phyloP scores from a whole-genome alignment of 1,140 invertebrate genomes.

The Brachionus calyciflorus region DNA sequence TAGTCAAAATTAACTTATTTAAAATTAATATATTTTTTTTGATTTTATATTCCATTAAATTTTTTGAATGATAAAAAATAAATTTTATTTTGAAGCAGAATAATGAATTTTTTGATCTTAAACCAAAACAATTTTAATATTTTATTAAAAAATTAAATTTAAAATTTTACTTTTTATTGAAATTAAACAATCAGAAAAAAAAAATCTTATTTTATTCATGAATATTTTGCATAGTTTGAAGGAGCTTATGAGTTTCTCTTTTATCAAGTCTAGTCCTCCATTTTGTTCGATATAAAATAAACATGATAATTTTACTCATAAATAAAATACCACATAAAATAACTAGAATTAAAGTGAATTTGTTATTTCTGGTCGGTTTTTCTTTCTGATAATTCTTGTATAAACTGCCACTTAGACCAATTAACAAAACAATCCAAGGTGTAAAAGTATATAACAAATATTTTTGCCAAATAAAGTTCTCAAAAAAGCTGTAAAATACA shows the following conservation, averaged over 20 bases:
- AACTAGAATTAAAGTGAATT: neutral
- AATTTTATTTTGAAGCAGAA: no score
- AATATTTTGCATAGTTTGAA: conserved; percentile 22
- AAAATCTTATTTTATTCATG: no score
- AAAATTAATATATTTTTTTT: no score
- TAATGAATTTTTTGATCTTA: no score
- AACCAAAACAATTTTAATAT: no score
- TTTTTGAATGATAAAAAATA: no score
- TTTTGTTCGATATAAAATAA: conserved; percentile 21
- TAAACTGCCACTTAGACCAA: conserved; percentile 51
- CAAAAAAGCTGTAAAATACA: conserved; percentile 50
- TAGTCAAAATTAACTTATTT: no score
- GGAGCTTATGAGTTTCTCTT: conserved; percentile 13
- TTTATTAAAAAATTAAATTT: no score
- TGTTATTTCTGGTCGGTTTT: conserved; percentile 18
- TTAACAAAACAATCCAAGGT: conserved; percentile 53
- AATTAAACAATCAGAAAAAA: no score
- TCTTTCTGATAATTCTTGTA: conserved; percentile 9
- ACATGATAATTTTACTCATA: conserved; percentile 1
- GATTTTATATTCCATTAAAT: no score
- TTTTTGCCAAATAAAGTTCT: conserved; percentile 52
- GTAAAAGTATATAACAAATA: conserved; percentile 53
- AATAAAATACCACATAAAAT: neutral
- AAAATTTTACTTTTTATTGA: no score
- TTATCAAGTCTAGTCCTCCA: conserved; percentile 4